Base-by-base conservation (phyloP, 1,140 invertebrate genomes). In the Drosophila novamexicana region DNA sequence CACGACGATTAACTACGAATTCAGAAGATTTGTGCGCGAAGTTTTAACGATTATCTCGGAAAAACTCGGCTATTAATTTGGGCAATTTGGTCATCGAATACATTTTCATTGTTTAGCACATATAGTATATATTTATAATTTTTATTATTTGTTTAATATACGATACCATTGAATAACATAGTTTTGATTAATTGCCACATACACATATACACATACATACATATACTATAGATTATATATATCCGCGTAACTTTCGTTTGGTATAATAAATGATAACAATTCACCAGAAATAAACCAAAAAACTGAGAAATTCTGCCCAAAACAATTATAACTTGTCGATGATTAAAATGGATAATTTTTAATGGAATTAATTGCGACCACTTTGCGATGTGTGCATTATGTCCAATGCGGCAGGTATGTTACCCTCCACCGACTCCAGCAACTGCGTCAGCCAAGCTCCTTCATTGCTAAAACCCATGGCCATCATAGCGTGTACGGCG, bases 401-500 rank as follows among this genome's bases (percentile, higher is more conserved):
- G 75, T 97, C 96, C 50, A 97, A 91, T 34, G 95, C 95, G 66
- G 94, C 94, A 14, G 93, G 93, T 64, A 97, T 96, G 89, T 97
- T 94, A 7, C 96, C 96, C 67, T 96, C 85, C 62, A 93, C 93
- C 71, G 85, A 93, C 70, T 94, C 93, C 1, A 94, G 68, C 1
- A 94, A 83, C 61, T 94, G 93, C 5, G 93, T 93, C 52, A 94
- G 80, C 93, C 93, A 94, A 16, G 93, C 93, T 1, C 94, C 95
- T 63, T 97, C 95, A 86, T 97, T 96, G 53, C 94, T 94, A 91
- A 97, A 98, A 36, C 97, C 97, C 97, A 97, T 98, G 2, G 94
- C 91, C 85, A 95, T 93, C 96, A 97, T 96, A 45, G 95, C 93
- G 52, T 95, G 91, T 50, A 97, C 91, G 39, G 94, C 93, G 4